Base-by-base conservation (phyloP, 2,113 vertebrate species). In the Pygoscelis antarcticus region DNA sequence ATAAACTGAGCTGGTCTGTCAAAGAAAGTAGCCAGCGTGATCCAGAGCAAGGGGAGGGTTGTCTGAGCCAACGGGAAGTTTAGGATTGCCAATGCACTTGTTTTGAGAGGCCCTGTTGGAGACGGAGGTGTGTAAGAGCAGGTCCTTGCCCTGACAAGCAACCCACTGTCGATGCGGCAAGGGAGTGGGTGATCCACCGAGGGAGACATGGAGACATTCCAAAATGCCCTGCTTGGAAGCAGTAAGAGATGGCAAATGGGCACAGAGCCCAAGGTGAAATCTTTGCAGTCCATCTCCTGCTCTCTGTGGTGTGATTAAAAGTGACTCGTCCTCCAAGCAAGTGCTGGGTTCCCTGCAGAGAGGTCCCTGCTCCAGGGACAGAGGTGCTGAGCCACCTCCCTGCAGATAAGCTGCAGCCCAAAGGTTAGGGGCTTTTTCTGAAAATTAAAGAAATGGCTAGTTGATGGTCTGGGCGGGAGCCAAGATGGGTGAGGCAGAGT, bases 1-100 rank as follows among this genome's bases (percentile, higher is more conserved):
- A 75, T 91, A 97, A 94, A 91, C 93, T 58, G 42, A 96, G 78
- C 71, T 76, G 62, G 51, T 85, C 78, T 89, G 87, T 91, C 78
- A 91, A 16, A 91, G 71, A 58, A 72, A 81, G 88, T 19, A 88
- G 68, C 55, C 85, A 83, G 79, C 10, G 0, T 55, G 76, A 90
- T 90, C 22, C 83, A 86, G 90, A 94, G 93, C 93, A 95, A 75
- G 78, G 71, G 13, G 66, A 77, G 89, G 51, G 9, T 22, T 86
- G 78, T 66, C 58, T 83, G 75, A 86, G 85, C 30, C 52, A 70
- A 40, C 0, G 5, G 87, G 89, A 69, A 91, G 68, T 83, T 90
- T 47, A 83, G 83, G 40, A 47, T 90, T 96, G 86, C 87, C 93
- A 88, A 0, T 27, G 68, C 81, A 85, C 91, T 94, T 88, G 93